These are phyloP conservation scores for Meandrina meandrites DNA, from an alignment of 92 coral and sea anemone genomes.

Conservation along the genomic window DNA sequence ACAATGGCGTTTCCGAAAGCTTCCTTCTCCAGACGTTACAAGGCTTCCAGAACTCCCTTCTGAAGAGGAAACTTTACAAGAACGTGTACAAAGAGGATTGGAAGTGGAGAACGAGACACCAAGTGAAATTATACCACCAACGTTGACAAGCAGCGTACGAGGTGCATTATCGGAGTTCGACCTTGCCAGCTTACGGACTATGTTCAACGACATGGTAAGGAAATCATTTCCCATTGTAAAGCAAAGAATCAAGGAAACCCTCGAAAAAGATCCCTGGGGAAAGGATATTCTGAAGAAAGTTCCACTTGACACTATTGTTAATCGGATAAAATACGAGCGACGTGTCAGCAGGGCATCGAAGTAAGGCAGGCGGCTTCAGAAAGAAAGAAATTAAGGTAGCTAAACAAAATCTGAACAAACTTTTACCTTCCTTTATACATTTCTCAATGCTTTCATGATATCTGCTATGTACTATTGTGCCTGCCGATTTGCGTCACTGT, in stretches of 20 bases:
- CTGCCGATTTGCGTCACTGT: too few relatives aligned
- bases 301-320: slow-evolving; percentile 36
- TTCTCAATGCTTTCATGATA: too few relatives aligned
- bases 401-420: too few relatives aligned
- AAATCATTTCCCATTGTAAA: slow-evolving; percentile 18
- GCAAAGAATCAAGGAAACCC: slow-evolving; percentile 17
- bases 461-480: too few relatives aligned
- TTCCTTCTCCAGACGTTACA: not conserved
- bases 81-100: slow-evolving; percentile 25
- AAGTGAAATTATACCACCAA: slow-evolving; percentile 32
- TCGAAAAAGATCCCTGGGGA: slow-evolving; percentile 35
- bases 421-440: too few relatives aligned
- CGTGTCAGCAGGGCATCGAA: slow-evolving; percentile 7
- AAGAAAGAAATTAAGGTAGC: too few relatives aligned
- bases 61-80: slow-evolving; percentile 7
- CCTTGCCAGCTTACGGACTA: slow-evolving; percentile 7
- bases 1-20: slow-evolving; percentile 38
- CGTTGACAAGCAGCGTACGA: slow-evolving; percentile 15
- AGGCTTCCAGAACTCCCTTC: not conserved
- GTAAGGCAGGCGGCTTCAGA: not conserved
- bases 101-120: slow-evolving; percentile 23
- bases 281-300: slow-evolving; percentile 19
- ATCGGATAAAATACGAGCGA: slow-evolving; percentile 28
- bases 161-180: slow-evolving; percentile 3
- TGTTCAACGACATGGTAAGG: slow-evolving; percentile 20